Percentiles rank a stretch among this genome's conserved stretches.
Evolutionary conservation across 2,888 invertebrate genomes (phyloP).

Genomic region (Cerceris rybyensis): DNA sequence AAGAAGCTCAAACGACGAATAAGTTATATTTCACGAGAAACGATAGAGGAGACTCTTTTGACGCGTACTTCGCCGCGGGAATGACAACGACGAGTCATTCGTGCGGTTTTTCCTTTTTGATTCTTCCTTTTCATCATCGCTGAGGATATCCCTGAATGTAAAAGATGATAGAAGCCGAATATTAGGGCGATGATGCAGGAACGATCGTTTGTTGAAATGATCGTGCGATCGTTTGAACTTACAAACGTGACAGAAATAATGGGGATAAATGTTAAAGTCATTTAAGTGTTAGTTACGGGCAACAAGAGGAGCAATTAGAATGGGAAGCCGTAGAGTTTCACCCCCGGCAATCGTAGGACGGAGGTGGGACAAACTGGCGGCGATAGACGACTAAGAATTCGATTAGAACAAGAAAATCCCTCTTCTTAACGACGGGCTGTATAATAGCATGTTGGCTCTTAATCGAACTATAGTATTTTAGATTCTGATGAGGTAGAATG

Average conservation of each 20-base stretch:
- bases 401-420: conserved; percentile 58
- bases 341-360: conserved; percentile 52
- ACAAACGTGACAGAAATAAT: not conserved
- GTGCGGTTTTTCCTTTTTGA: not conserved
- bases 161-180: not conserved
- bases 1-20: conserved; percentile 55
- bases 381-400: conserved; percentile 57
- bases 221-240: not conserved
- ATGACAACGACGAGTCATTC: conserved; percentile 41
- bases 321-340: conserved; percentile 55
- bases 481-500: no score
- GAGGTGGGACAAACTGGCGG: conserved; percentile 51
- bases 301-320: conserved; percentile 59
- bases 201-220: not conserved
- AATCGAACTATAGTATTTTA: conserved; percentile 20
- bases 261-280: conserved; percentile 33
- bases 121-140: not conserved
- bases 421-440: conserved; percentile 16
- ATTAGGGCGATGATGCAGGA: not conserved
- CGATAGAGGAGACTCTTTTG: conserved; percentile 50
- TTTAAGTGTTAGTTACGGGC: conserved; percentile 42
- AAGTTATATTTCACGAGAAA: conserved; percentile 53
- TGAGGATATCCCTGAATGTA: not conserved
- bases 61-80: conserved; percentile 34
- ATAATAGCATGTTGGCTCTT: conserved; percentile 46